phyloP scores from a whole-genome alignment of 1,140 invertebrate species.

The Lasioglossum albipes region DNA sequence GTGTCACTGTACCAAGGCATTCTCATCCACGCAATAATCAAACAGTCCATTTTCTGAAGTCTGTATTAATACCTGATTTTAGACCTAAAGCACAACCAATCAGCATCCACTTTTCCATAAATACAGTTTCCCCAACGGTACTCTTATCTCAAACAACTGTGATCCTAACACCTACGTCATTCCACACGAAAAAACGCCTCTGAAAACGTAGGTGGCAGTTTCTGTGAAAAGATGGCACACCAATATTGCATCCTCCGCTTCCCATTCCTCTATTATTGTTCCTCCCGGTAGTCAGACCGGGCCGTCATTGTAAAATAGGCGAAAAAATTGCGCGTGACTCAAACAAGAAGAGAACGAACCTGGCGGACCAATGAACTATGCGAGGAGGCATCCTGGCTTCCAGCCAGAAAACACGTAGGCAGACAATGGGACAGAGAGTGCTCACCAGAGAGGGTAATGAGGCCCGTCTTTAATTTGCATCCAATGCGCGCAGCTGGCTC shows the following conservation, averaged over 20 bases:
- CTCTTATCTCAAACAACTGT: no score
- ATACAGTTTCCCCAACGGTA: no score
- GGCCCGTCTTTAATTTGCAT: slow-evolving; percentile 62
- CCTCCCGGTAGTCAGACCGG: background rate
- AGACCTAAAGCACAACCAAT: no score
- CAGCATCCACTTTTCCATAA: no score
- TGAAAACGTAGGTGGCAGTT: slow-evolving; percentile 25
- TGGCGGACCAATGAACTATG: slow-evolving; percentile 44
- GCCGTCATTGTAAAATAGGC: slow-evolving; percentile 59
- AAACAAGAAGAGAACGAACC: slow-evolving; percentile 30
- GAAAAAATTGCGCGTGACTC: slow-evolving; percentile 66
- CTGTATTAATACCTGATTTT: no score
- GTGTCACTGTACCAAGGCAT: no score
- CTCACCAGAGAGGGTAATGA: slow-evolving; percentile 41
- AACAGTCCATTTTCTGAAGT: no score
- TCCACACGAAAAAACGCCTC: no score
- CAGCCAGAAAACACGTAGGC: slow-evolving; percentile 55
- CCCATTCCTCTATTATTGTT: background rate
- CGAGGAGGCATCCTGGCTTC: slow-evolving; percentile 22
- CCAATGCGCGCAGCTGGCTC: slow-evolving; percentile 50
- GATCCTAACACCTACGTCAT: no score
- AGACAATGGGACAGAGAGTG: slow-evolving; percentile 63
- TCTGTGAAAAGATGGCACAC: slow-evolving; percentile 4
- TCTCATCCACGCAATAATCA: no score
- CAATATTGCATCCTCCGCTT: background rate